phyloP scores from a whole-genome alignment of 1,140 invertebrate genomes.

The Calliphora vicina region DNA sequence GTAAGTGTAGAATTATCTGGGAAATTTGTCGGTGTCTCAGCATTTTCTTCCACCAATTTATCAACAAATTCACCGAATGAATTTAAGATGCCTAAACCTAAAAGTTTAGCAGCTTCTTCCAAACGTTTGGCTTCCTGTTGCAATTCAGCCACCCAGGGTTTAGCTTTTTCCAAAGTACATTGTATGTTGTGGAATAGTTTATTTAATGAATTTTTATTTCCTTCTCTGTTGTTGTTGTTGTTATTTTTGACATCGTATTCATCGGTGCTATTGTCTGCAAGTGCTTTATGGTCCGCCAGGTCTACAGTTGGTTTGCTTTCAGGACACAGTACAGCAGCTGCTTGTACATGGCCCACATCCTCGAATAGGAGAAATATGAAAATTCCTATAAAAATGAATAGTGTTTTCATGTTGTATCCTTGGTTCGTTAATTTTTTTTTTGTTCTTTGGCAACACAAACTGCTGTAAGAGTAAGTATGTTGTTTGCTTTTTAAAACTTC shows the following conservation, averaged over 20 bases:
- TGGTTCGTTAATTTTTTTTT: neutral
- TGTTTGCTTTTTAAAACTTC: neutral
- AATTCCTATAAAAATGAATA: neutral
- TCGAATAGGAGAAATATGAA: neutral
- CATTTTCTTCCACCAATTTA: conserved; percentile 2
- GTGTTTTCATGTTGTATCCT: neutral
- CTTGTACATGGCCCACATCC: neutral
- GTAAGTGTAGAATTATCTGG: neutral
- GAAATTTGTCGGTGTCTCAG: neutral
- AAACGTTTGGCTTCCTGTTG: conserved; percentile 19
- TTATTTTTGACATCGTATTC: neutral
- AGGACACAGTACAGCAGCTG: neutral
- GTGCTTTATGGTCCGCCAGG: neutral
- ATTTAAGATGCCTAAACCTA: conserved; percentile 9
- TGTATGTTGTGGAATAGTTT: conserved; percentile 12
- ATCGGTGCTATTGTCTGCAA: neutral
- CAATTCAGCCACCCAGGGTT: conserved; percentile 7
- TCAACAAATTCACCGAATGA: conserved; percentile 21
- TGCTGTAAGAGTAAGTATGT: neutral
- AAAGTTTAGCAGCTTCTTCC: conserved; percentile 9
- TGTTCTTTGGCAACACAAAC: neutral
- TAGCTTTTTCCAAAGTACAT: conserved; percentile 26
- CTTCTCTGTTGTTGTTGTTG: neutral
- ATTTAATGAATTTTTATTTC: conserved; percentile 4
- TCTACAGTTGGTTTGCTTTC: neutral